A percentile compares a stretch with the other conserved stretches of the same genome.
phyloP scores from a whole-genome alignment of 37 sponge, comb jelly and placozoan genomes.

The Beroe forskalii region DNA sequence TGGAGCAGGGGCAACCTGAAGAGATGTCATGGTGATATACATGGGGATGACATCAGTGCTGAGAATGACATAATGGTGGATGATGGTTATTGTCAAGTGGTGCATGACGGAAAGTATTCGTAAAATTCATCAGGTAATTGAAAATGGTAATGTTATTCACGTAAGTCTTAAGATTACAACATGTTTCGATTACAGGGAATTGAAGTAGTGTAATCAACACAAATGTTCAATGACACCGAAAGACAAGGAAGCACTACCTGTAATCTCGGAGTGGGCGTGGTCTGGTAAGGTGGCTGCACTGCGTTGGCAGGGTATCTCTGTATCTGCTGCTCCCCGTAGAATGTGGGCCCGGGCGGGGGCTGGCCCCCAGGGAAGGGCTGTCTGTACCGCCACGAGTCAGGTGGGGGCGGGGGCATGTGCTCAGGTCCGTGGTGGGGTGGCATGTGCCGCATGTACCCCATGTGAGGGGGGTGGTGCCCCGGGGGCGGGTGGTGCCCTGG shows the following conservation, averaged over 20 bases:
- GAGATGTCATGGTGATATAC: too few species aligned
- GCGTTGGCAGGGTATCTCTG: conserved; percentile 59
- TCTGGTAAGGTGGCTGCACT: conserved; percentile 42
- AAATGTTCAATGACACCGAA: too few species aligned
- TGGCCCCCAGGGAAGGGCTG: conserved; percentile 31
- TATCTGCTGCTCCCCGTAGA: conserved; percentile 55
- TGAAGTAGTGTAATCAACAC: background rate
- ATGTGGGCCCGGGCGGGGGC: conserved; percentile 44
- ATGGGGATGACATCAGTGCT: too few species aligned
- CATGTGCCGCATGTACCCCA: conserved; percentile 59
- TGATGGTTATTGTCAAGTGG: too few species aligned
- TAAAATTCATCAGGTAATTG: too few species aligned
- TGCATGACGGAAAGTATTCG: too few species aligned
- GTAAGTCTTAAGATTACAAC: too few species aligned
- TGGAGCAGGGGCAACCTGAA: conserved; percentile 60
- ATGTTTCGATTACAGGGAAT: too few species aligned
- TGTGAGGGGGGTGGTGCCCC: background rate
- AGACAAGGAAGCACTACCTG: too few species aligned
- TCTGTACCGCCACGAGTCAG: conserved; percentile 50
- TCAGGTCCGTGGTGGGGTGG: conserved; percentile 16
- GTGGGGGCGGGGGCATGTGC: conserved; percentile 23
- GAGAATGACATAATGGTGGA: too few species aligned
- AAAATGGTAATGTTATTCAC: too few species aligned
- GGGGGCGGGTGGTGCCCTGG: background rate
- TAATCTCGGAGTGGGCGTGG: background rate